These are phyloP conservation scores for Protomyctophum bolini DNA, from an alignment of 2,113 vertebrate species.

Conservation along the genomic window DNA sequence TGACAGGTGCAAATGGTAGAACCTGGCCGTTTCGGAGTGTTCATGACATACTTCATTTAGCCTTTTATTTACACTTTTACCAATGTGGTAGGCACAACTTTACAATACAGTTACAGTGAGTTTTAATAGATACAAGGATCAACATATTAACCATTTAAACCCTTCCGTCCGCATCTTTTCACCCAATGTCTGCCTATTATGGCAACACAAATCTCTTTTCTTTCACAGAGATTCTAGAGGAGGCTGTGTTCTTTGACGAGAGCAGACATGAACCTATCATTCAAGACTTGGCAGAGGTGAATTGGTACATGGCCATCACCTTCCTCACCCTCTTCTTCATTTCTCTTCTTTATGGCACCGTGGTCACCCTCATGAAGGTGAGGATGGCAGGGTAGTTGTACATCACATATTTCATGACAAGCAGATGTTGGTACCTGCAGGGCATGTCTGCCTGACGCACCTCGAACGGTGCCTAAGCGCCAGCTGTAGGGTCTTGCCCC, in stretches of 20 bases:
- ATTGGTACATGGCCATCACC: conserved; percentile 62
- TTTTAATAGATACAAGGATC: not conserved
- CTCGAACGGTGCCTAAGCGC: too few relatives aligned
- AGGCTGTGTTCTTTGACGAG: conserved; percentile 44
- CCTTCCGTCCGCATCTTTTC: too few relatives aligned
- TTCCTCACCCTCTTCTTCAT: conserved; percentile 69
- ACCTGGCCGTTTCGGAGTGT: too few relatives aligned
- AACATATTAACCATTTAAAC: too few relatives aligned
- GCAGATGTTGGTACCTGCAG: not conserved
- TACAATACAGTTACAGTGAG: too few relatives aligned
- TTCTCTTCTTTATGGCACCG: conserved; percentile 58
- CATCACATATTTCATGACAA: not conserved
- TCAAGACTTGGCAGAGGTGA: conserved; percentile 51
- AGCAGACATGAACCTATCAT: conserved; percentile 24
- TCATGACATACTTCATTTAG: too few relatives aligned
- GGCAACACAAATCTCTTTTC: not conserved
- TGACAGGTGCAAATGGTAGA: too few relatives aligned
- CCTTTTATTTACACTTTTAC: too few relatives aligned
- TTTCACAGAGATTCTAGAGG: conserved; percentile 43
- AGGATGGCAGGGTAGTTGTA: conserved; percentile 14
- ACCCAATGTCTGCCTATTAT: too few relatives aligned
- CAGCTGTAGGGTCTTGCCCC: not conserved
- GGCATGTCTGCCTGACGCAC: too few relatives aligned
- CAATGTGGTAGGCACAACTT: too few relatives aligned
- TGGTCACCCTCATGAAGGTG: conserved; percentile 70